phyloP scores from a whole-genome alignment of 2,888 invertebrate species.

The Limnephilus lunatus region DNA sequence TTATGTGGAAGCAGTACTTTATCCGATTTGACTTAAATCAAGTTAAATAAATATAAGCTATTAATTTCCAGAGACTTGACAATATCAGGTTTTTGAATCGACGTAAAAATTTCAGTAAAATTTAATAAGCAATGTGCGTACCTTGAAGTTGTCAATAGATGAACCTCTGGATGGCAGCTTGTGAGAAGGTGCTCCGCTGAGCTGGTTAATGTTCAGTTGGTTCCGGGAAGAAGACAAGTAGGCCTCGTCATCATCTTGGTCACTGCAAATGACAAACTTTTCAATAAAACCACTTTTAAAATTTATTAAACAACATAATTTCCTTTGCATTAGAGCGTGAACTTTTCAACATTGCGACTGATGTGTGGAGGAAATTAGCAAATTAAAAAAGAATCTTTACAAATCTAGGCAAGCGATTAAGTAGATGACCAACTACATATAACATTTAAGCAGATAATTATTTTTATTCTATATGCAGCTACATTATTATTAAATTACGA shows the following conservation, averaged over 20 bases:
- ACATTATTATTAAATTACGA: too few relatives aligned
- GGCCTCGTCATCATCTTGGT: conserved; percentile 62
- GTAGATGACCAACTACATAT: too few relatives aligned
- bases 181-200: conserved; percentile 50
- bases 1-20: too few relatives aligned
- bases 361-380: too few relatives aligned
- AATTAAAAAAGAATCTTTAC: too few relatives aligned
- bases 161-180: conserved; percentile 58
- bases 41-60: not conserved
- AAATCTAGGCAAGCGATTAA: too few relatives aligned
- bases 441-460: too few relatives aligned
- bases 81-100: not conserved
- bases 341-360: too few relatives aligned
- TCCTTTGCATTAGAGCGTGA: too few relatives aligned
- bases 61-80: too few relatives aligned
- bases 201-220: conserved; percentile 63
- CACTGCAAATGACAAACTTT: conserved; percentile 51
- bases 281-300: not conserved
- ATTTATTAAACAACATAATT: not conserved
- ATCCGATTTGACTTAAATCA: not conserved
- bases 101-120: too few relatives aligned
- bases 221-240: conserved; percentile 51
- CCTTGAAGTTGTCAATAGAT: conserved; percentile 64
- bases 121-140: not conserved
- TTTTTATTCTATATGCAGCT: too few relatives aligned